Evolutionary conservation across 2,113 vertebrate genomes (phyloP).

Genomic region (Saccopteryx bilineata): DNA sequence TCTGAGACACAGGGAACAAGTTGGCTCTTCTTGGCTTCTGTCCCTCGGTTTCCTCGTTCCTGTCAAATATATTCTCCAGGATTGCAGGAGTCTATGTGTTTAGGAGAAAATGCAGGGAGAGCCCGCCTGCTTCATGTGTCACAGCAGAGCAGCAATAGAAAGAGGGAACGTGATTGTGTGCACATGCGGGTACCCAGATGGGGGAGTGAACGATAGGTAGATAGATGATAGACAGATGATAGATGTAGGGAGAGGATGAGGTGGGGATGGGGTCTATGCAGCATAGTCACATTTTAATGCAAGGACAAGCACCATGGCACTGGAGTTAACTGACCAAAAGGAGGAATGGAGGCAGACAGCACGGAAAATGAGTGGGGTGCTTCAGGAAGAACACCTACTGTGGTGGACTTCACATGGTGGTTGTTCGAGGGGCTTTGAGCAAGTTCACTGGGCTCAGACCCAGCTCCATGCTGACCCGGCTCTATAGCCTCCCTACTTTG

Average conservation of each 20-base stretch:
- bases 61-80: neutral
- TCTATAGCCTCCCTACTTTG: neutral
- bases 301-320: neutral
- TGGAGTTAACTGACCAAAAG: neutral
- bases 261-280: neutral
- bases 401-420: neutral
- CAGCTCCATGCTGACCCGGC: neutral
- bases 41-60: neutral
- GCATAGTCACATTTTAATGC: neutral
- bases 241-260: neutral
- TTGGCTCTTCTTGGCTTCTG: fast-evolving
- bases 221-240: neutral
- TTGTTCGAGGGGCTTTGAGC: neutral
- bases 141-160: too few species aligned
- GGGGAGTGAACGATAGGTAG: too few species aligned
- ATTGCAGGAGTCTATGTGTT: too few species aligned
- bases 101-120: neutral
- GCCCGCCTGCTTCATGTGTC: neutral
- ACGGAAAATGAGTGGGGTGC: too few species aligned
- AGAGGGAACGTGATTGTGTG: fast-evolving
- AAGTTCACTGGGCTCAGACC: neutral
- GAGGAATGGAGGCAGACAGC: neutral
- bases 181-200: neutral
- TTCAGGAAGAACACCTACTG: fast-evolving
- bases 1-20: neutral